Evolutionary conservation across 2,888 invertebrate genomes (phyloP), one percentile per base, ranked within the genome.

Genomic region (Cremastinae sp.): DNA sequence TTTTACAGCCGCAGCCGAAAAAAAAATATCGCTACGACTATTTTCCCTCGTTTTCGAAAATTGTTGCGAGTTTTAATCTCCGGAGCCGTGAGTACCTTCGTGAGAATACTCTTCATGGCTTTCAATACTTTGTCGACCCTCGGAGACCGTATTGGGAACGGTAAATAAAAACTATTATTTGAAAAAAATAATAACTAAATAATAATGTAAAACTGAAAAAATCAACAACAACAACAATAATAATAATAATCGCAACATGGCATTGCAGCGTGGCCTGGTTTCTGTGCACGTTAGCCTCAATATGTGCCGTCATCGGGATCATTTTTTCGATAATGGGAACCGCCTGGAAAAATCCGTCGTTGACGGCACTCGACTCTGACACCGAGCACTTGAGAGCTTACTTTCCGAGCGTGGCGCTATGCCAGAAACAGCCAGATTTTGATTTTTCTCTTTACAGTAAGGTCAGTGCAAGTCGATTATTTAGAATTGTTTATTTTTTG

Each of bases 321-420:
- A 96, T 96, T 62, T 92, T 94, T 53, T 95, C 94, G 83, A 90
- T 96, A 35, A 95, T 95, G 95, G 93, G 94, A 83, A 96, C 95
- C 87, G 96, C 96, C 88, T 95, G 95, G 91, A 95, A 95, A 0
- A 95, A 95, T 90, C 96, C 96, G 2, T 96, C 95, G 0, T 94
- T 96, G 65, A 96, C 95, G 35, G 89, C 88, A 49, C 91, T 96
- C 83, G 95, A 95, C 45, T 72, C 78, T n/a, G 49, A 58, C 3
- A 75, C 76, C 8, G 61, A 78, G 0, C 41, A 71, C 0, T 2
- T 55, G n/a, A 43, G 80, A 1, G 45, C 69, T 9, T 43, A 79
- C 47, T 84, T 82, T 47, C 86, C 86, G 16, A 74, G 74, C 35
- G 8, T 84, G 0, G 80, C 70, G 10, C 12, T 85, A 0, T 87